Evolutionary conservation across 1,140 invertebrate genomes (phyloP).

Genomic region (Trypoxylus dichotomus): DNA sequence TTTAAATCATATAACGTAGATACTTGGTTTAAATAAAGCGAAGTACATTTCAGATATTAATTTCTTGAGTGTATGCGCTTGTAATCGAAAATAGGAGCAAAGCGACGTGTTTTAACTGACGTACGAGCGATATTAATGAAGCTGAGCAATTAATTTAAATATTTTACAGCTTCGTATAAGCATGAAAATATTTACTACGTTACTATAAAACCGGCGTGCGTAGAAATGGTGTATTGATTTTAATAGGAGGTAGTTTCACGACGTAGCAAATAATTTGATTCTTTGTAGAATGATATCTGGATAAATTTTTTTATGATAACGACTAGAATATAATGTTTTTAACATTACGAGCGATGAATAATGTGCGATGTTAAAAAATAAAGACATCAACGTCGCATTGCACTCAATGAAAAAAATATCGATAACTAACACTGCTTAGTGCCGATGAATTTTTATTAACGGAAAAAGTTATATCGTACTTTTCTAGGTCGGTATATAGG

Average conservation of each 20-base stretch:
- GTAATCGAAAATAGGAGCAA: slow-evolving; percentile 9
- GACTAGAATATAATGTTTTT: neutral
- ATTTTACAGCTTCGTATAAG: neutral
- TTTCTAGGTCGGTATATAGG: too few relatives aligned
- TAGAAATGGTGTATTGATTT: neutral
- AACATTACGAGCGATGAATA: too few relatives aligned
- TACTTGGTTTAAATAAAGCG: slow-evolving; percentile 1
- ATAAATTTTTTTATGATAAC: too few relatives aligned
- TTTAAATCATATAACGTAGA: neutral
- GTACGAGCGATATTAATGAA: neutral
- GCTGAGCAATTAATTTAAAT: slow-evolving; percentile 11
- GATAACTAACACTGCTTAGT: too few relatives aligned
- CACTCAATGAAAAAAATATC: neutral
- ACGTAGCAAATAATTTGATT: too few relatives aligned
- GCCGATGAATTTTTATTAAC: too few relatives aligned
- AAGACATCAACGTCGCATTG: neutral
- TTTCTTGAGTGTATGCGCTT: neutral
- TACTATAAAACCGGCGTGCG: neutral
- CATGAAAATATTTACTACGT: neutral
- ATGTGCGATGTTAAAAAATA: too few relatives aligned
- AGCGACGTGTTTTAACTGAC: neutral
- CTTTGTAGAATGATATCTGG: too few relatives aligned
- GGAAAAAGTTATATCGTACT: too few relatives aligned
- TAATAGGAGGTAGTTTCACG: neutral
- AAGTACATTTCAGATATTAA: slow-evolving; percentile 7